A percentile compares a stretch with the other conserved stretches of the same genome.
Conservation (phyloP, 1,140 invertebrate genomes). For the Drosophila mojavensis region DNA sequence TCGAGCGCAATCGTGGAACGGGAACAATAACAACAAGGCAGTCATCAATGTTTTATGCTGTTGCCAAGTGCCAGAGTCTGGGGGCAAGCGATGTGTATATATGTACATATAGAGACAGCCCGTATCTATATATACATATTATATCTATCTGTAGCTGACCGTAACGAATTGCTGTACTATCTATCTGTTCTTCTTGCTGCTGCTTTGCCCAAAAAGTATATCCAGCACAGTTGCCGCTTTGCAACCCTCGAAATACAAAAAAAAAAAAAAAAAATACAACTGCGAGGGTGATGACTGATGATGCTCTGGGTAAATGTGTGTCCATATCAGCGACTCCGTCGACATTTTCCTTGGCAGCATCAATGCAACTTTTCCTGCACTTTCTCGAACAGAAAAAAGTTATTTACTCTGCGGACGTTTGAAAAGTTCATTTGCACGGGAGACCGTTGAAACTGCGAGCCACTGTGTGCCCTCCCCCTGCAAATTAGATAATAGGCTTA, state of each 20-base stretch:
- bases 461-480: neutral
- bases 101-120: constrained; percentile 10
- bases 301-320: constrained; percentile 44
- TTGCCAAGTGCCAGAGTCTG: constrained; percentile 51
- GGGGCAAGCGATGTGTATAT: constrained; percentile 26
- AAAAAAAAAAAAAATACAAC: constrained; percentile 10
- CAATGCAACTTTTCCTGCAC: constrained; percentile 41
- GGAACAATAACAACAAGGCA: constrained; percentile 18
- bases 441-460: neutral
- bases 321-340: constrained; percentile 6
- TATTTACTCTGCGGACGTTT: constrained; percentile 72
- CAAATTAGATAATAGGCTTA: constrained; percentile 82
- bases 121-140: constrained; percentile 38
- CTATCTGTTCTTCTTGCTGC: constrained; percentile 32
- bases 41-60: constrained; percentile 64
- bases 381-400: constrained; percentile 38
- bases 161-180: constrained; percentile 72
- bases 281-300: constrained; percentile 80
- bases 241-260: constrained; percentile 65
- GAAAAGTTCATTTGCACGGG: constrained; percentile 73
- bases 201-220: constrained; percentile 65
- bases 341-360: neutral
- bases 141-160: constrained; percentile 65
- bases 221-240: constrained; percentile 54
- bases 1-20: neutral